Conservation (phyloP, 2,797 vertebrate genomes). For the Chromis chromis region DNA sequence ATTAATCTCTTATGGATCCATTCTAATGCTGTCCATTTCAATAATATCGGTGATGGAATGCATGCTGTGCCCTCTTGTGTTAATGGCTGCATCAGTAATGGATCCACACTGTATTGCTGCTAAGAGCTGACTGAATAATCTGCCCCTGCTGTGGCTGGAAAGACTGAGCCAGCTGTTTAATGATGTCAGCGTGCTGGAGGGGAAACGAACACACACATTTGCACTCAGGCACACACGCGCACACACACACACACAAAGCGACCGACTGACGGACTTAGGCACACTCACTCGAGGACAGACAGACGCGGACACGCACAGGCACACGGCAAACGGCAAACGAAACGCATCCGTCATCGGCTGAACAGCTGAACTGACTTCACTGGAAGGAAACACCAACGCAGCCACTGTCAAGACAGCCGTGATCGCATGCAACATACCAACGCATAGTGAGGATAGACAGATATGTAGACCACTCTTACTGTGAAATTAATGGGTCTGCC, state of each 20-base stretch:
- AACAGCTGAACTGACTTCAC: slow-evolving; percentile 81
- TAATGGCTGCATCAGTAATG: slow-evolving; percentile 82
- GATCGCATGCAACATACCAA: slow-evolving; percentile 61
- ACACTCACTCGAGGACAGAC: slow-evolving; percentile 71
- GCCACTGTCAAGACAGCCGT: slow-evolving; percentile 65
- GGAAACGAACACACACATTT: slow-evolving; percentile 64
- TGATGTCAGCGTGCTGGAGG: slow-evolving; percentile 83
- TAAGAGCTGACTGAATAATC: slow-evolving; percentile 85
- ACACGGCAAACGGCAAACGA: slow-evolving; percentile 71
- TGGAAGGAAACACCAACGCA: slow-evolving; percentile 76
- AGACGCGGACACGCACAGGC: slow-evolving; percentile 47
- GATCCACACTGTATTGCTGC: slow-evolving; percentile 82
- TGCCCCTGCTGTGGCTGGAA: slow-evolving; percentile 84
- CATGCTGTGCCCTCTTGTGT: slow-evolving; percentile 76
- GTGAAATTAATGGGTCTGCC: slow-evolving; percentile 59
- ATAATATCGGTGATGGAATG: slow-evolving; percentile 80
- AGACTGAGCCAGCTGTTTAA: slow-evolving; percentile 86
- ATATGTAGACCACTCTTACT: slow-evolving; percentile 63
- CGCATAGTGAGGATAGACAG: slow-evolving; percentile 67
- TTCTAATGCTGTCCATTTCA: slow-evolving; percentile 80
- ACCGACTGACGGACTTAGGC: slow-evolving; percentile 53
- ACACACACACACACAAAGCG: slow-evolving; percentile 9
- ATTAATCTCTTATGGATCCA: slow-evolving; percentile 81
- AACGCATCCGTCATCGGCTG: slow-evolving; percentile 76
- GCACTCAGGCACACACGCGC: slow-evolving; percentile 12